These are phyloP conservation scores for Pachyramphus minor DNA, from an alignment of 2,113 vertebrate species.

Conservation along the genomic window DNA sequence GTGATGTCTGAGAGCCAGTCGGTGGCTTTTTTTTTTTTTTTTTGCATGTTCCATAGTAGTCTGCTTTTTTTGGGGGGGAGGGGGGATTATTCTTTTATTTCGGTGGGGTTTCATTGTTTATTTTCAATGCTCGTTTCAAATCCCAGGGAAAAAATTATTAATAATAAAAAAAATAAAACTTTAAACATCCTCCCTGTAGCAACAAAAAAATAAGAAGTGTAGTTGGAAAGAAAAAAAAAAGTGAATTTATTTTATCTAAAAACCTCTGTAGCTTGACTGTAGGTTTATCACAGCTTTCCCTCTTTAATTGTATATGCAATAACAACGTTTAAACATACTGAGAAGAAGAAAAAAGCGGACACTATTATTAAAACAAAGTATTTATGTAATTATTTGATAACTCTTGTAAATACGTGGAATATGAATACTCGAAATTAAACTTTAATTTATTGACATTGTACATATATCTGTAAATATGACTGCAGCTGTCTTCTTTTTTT, in stretches of 20 bases:
- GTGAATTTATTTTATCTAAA: slow-evolving; percentile 67
- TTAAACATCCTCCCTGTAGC: not conserved
- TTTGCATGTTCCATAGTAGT: slow-evolving; percentile 78
- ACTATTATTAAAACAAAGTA: slow-evolving; percentile 94
- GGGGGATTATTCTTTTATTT: not conserved
- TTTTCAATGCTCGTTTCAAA: slow-evolving; percentile 63
- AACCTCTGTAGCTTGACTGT: slow-evolving; percentile 57
- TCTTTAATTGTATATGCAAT: slow-evolving; percentile 81
- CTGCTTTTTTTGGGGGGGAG: not conserved
- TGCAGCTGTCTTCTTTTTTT: slow-evolving; percentile 64
- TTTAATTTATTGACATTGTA: slow-evolving; percentile 99
- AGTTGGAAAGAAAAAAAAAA: slow-evolving; percentile 26
- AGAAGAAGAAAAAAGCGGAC: slow-evolving; percentile 78
- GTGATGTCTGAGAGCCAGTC: slow-evolving; percentile 67
- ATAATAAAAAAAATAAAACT: slow-evolving; percentile 4
- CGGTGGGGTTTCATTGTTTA: slow-evolving; percentile 12
- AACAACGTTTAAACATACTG: slow-evolving; percentile 83
- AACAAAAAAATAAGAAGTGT: slow-evolving; percentile 13
- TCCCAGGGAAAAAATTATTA: slow-evolving; percentile 52
- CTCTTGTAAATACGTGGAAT: slow-evolving; percentile 96
- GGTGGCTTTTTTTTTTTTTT: slow-evolving; percentile 13
- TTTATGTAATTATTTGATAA: slow-evolving; percentile 99
- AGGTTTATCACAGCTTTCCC: slow-evolving; percentile 44
- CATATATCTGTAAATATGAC: slow-evolving; percentile 92
- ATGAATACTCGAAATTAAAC: slow-evolving; percentile 91